Percentiles rank a stretch among this genome's conserved stretches.
phyloP scores from a whole-genome alignment of 2,888 invertebrate species.

The Crocallis elinguaria region DNA sequence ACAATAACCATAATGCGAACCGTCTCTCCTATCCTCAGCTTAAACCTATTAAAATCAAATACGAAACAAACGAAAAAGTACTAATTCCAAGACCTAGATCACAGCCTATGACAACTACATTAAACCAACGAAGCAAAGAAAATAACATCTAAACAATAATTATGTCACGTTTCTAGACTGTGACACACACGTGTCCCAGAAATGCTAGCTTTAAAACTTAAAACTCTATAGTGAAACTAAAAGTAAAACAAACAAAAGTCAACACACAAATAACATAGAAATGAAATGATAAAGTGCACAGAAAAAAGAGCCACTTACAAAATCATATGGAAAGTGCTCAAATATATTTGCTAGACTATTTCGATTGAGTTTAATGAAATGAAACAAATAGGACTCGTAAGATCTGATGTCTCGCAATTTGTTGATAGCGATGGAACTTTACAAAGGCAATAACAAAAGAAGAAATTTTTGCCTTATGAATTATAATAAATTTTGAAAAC shows the following conservation, averaged over 20 bases:
- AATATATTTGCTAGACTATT: conserved; percentile 12
- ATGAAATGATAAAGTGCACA: conserved; percentile 40
- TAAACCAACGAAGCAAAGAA: not conserved
- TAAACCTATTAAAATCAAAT: too few relatives aligned
- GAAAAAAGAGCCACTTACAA: conserved; percentile 44
- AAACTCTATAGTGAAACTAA: not conserved
- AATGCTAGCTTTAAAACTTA: not conserved
- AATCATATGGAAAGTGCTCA: conserved; percentile 14
- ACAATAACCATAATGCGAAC: too few relatives aligned
- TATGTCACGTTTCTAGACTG: not conserved
- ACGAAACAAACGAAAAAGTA: too few relatives aligned
- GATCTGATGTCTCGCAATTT: too few relatives aligned
- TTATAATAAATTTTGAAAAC: too few relatives aligned
- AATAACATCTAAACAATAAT: not conserved
- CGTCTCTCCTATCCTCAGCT: too few relatives aligned
- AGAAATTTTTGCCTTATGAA: too few relatives aligned
- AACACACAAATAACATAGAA: conserved; percentile 19
- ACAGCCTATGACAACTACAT: not conserved
- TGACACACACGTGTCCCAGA: not conserved
- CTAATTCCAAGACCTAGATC: too few relatives aligned
- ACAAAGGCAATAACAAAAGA: too few relatives aligned
- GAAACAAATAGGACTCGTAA: not conserved
- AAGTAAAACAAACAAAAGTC: not conserved
- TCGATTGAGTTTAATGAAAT: conserved; percentile 5
- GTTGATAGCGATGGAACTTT: too few relatives aligned